A percentile compares a stretch with the other conserved stretches of the same genome.
Evolutionary conservation across 2,888 invertebrate genomes (phyloP).

Genomic region (Lycocerus yunnanus): DNA sequence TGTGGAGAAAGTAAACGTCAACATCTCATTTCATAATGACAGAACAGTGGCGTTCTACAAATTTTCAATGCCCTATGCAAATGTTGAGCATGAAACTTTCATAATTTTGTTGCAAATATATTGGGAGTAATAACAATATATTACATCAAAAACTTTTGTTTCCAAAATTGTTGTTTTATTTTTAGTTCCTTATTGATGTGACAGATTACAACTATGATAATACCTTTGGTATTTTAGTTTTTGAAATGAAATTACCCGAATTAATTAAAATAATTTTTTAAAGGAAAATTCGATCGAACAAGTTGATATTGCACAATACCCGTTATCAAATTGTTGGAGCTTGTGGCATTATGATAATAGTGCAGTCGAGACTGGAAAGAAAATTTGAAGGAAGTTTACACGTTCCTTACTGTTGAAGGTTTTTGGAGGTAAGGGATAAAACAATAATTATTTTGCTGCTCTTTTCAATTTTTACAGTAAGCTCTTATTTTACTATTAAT

Average conservation of each 20-base stretch:
- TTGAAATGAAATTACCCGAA: not conserved
- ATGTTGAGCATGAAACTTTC: too few relatives aligned
- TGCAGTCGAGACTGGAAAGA: slow-evolving; percentile 90
- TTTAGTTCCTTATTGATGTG: not conserved
- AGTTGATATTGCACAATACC: slow-evolving; percentile 67
- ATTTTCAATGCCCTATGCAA: not conserved
- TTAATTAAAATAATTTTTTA: not conserved
- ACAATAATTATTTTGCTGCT: not conserved
- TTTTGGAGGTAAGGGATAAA: slow-evolving; percentile 87
- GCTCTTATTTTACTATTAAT: too few relatives aligned
- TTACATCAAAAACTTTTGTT: too few relatives aligned
- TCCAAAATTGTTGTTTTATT: not conserved
- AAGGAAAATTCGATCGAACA: not conserved
- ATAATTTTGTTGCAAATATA: not conserved
- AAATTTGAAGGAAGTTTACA: slow-evolving; percentile 90
- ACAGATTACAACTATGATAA: not conserved
- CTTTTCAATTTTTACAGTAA: too few relatives aligned
- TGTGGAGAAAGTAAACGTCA: too few relatives aligned
- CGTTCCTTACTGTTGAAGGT: slow-evolving; percentile 96
- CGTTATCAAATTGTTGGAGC: slow-evolving; percentile 94
- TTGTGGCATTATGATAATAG: slow-evolving; percentile 98
- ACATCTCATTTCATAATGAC: not conserved
- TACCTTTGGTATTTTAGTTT: not conserved
- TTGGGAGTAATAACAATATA: too few relatives aligned
- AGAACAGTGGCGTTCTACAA: not conserved